Evolutionary conservation across 2,797 vertebrate genomes (phyloP), one percentile per base, ranked within the genome.

Genomic region (Cossypha niveicapilla): DNA sequence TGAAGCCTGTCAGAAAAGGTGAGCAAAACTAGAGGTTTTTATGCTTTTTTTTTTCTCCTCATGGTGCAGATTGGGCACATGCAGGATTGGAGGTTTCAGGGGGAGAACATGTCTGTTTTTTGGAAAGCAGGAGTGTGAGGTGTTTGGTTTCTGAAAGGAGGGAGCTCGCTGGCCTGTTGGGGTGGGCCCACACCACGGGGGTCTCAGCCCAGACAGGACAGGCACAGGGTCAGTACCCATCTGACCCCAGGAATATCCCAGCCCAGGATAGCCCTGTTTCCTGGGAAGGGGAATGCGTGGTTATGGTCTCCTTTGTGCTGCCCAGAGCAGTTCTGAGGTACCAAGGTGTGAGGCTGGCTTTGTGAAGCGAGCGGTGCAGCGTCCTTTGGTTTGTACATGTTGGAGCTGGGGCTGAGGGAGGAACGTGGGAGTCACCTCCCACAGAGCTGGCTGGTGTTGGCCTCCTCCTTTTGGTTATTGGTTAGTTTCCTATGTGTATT

Each of bases 271-370:
- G 16, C 47, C 47, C 47, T 27, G 11, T 7, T 28, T 17, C 47
- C 48, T 8, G 11, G 19, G 9, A 7, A 62, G 32, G 4, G 25
- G 14, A 65, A 8, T 8, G 4, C 1, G 7, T 13, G 8, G 9
- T 19, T 13, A 5, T 18, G 15, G 22, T 10, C 24, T 30, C 4
- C 8, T 2, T 0, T 17, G 22, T 10, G 45, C 62, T 17, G 15
- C 21, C 14, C 21, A 13, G 8, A 60, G 48, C 1, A 9, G 2
- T 9, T 27, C 6, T 0, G 22, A 10, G 28, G 24, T 42, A 37
- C 47, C 0, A 0, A 0, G 2, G 14, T 19, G 51, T 23, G 51
- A 54, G 9, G n/a, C 10, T 44, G 44, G 9, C 2, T 50, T 61
- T 18, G 3, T 27, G 8, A 6, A 42, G 2, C 2, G 3, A 14